A percentile compares a stretch with the other conserved stretches of the same genome.
Conservation (phyloP, 2,113 vertebrate genomes). For the Diadophis punctatus region DNA sequence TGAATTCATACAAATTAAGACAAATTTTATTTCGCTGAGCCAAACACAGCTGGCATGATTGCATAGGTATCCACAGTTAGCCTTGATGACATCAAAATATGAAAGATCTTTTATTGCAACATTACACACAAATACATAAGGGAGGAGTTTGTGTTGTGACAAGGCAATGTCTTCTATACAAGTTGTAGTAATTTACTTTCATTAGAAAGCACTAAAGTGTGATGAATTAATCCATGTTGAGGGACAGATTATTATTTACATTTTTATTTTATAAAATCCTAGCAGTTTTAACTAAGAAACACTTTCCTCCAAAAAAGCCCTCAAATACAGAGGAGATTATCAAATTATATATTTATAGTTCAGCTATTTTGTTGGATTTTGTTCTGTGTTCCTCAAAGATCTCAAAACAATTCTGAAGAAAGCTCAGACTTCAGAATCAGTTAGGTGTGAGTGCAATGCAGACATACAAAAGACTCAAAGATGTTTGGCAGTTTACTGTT, state of each 20-base stretch:
- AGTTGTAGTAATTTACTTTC: background rate
- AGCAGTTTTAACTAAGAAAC: background rate
- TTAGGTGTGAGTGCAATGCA: background rate
- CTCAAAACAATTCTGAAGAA: background rate
- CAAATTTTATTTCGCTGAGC: background rate
- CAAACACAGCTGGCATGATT: background rate
- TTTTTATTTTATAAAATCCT: background rate
- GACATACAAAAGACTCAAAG: background rate
- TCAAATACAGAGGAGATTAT: background rate
- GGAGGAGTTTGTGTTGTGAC: background rate
- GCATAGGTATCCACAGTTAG: background rate
- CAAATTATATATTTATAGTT: background rate
- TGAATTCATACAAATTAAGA: background rate
- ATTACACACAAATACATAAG: background rate
- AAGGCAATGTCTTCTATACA: background rate
- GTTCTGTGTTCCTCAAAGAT: background rate
- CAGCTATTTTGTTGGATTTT: background rate
- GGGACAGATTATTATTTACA: background rate
- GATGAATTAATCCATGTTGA: background rate
- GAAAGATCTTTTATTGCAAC: background rate
- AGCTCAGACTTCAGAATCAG: background rate
- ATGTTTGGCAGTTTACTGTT: background rate
- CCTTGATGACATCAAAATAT: background rate
- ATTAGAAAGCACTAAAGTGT: background rate
- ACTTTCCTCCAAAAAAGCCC: background rate